Base-by-base conservation (phyloP, 1,140 invertebrate genomes). In the Sycobia sp. region DNA sequence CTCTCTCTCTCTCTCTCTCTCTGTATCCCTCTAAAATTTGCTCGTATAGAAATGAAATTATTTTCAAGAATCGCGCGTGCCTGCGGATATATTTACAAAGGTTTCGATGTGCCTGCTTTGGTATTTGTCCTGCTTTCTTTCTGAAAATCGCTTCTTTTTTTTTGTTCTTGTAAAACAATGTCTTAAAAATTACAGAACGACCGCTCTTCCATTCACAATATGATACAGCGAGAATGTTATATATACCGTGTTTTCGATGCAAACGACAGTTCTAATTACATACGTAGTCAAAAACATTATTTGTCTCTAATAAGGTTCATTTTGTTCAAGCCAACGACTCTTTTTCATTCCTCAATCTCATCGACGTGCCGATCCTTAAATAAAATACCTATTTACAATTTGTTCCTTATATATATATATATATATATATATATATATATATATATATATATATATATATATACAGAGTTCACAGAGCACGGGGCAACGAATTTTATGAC, bases 101-200 rank as follows among this genome's bases (percentile, higher is more conserved):
- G 54, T 66, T 69, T 66, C 63, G 67, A 47, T 70, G 53, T 67
- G 67, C 68, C 72, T 62, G 65, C 70, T 76, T 78, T 76, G 70
- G 72, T 77, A 75, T 75, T 74, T 66, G 67, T 72, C 55, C 32
- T 39, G 38, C 29, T 54, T 47, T 20, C n/a, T 10, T 16, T 9
- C 25, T 36, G 18, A 16, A 38, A 46, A 18, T 46, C 32, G n/a
- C n/a, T n/a, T n/a, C n/a, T n/a, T n/a, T n/a, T n/a, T n/a, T n/a
- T n/a, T n/a, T n/a, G n/a, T n/a, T n/a, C n/a, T n/a, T n/a, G n/a
- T n/a, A n/a, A 18, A 36, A 44, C 29, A 54, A 22, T 27, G 3
- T 7, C 50, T n/a, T 36, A 23, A 53, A 23, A 23, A 34, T n/a
- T 53, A 36, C 18, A 53, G 20, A 16, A 36, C 22, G 36, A 51